Evolutionary conservation across 2,113 vertebrate genomes (phyloP).

Genomic region (Oncorhynchus keta): DNA sequence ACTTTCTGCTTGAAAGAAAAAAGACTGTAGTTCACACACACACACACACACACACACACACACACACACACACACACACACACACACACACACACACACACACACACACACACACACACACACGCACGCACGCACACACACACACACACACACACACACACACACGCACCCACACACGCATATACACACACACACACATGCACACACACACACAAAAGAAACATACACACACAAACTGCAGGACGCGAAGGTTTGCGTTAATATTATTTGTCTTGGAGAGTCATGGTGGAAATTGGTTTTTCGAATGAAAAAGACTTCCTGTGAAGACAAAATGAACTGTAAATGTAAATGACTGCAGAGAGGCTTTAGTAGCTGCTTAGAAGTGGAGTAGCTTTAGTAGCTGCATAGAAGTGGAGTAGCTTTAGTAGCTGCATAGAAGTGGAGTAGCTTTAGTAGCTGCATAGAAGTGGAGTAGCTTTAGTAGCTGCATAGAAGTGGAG

Average conservation of each 20-base stretch:
- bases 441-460: no score
- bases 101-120: conserved; percentile 59
- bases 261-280: conserved; percentile 60
- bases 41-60: conserved; percentile 52
- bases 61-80: no score
- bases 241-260: conserved; percentile 49
- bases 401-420: no score
- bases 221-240: conserved; percentile 57
- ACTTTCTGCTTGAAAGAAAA: conserved; percentile 61
- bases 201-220: conserved; percentile 48
- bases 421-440: no score
- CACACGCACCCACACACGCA: conserved; percentile 67
- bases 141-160: conserved; percentile 48
- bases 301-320: conserved; percentile 66
- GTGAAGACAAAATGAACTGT: conserved; percentile 59
- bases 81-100: conserved; percentile 53
- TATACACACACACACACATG: not conserved
- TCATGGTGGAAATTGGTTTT: conserved; percentile 58
- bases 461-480: no score
- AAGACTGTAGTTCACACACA: conserved; percentile 34
- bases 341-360: conserved; percentile 44
- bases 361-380: conserved; percentile 33
- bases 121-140: conserved; percentile 4
- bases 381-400: no score
- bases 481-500: no score